Conservation (phyloP, 92 coral and sea anemone species). For the Diadumene lineata region DNA sequence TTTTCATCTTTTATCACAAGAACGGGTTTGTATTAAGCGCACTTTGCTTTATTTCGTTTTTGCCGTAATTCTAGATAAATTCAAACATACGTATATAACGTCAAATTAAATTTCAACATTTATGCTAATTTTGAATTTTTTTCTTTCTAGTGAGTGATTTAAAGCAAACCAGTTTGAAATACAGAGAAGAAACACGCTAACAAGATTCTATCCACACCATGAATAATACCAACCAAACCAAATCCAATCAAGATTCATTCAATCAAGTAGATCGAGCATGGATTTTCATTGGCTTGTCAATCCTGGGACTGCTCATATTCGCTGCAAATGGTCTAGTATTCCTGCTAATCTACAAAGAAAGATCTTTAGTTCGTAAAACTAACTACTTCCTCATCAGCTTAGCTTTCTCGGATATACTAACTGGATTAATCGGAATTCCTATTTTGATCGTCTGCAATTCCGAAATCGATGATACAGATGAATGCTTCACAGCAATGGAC, state of each 20-base stretch:
- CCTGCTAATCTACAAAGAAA: slow-evolving; percentile 30
- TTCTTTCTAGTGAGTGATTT: too few species aligned
- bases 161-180: too few species aligned
- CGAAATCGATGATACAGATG: neutral
- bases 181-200: too few species aligned
- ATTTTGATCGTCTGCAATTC: slow-evolving; percentile 37
- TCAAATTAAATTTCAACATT: too few species aligned
- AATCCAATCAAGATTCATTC: too few species aligned
- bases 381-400: slow-evolving; percentile 66
- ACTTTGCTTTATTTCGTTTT: too few species aligned
- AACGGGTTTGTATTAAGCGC: too few species aligned
- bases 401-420: slow-evolving; percentile 55
- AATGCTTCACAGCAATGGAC: slow-evolving; percentile 25
- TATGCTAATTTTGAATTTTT: too few species aligned
- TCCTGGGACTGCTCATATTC: slow-evolving; percentile 32
- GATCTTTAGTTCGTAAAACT: slow-evolving; percentile 40
- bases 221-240: neutral
- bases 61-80: too few species aligned
- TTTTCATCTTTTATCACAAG: too few species aligned
- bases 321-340: slow-evolving; percentile 52
- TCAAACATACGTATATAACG: too few species aligned
- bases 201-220: too few species aligned
- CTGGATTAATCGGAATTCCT: slow-evolving; percentile 55
- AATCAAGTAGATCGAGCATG: neutral
- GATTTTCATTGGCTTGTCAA: slow-evolving; percentile 30